Evolutionary conservation across 1,140 invertebrate genomes (phyloP), one percentile per base, ranked within the genome.

Genomic region (Orchestia grillus): DNA sequence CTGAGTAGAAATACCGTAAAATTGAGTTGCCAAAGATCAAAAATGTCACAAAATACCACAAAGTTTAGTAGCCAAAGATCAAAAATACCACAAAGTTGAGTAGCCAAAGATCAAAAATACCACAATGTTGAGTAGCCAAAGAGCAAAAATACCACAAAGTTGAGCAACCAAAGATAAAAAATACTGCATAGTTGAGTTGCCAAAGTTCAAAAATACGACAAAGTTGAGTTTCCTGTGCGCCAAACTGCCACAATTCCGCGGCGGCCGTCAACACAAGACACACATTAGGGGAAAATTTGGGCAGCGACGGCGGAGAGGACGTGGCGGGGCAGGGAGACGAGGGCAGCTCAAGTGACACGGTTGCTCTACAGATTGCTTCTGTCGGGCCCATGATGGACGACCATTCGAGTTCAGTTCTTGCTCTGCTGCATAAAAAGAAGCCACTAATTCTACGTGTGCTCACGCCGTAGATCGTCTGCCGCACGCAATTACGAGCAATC

Each of bases 341-440:
- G 19, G 44, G 44, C 8, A n/a, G 41, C 92, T 94, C 43, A 44
- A n/a, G 92, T 94, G 92, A 94, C 92, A 40, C 36, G 44, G 41
- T 44, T 44, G 44, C 88, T 44, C 92, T 44, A 94, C 92, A 44
- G 92, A 94, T 94, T 94, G 92, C 92, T 94, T 94, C 92, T 94
- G 92, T 94, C 92, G 92, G 11, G 8, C 6, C 36, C 92, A 94
- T 94, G 92, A 94, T 47, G 92, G 44, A 94, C 44, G 92, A 94
- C 44, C 92, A 40, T 45, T 45, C 44, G 36, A n/a, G 41, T 94
- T 45, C 92, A n/a, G 41, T 94, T 45, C 92, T 94, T 94, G 92
- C 44, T 44, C 47, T 4, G 40, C 40, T 45, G 92, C 92, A 47
- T 44, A 94, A 94, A 94, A 94, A 94, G 43, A 94, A 94, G 44